Evolutionary conservation across 2,113 vertebrate genomes (phyloP), one percentile per base, ranked within the genome.

Genomic region (Pterocles gutturalis): DNA sequence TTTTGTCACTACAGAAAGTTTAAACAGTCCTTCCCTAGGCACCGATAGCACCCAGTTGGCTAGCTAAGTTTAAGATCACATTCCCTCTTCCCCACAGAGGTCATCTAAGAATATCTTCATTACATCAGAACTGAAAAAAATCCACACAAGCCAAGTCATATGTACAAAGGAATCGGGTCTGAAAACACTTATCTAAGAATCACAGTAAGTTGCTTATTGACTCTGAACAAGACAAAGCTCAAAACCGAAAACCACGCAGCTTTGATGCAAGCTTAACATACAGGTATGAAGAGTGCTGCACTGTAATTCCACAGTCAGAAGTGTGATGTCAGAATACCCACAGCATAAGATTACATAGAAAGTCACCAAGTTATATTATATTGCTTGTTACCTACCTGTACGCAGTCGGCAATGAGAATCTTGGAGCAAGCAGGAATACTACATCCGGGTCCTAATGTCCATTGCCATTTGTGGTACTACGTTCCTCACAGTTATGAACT

Each of bases 371-470:
- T 98, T 98, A 98, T 87, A 98, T 98, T 91, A 98, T 98, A 98
- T 98, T 98, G 98, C 98, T 99, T 98, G 98, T 99, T 98, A 99
- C 99, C 99, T 99, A 99, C 99, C 99, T 99, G 98, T 96, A 98
- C 79, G 99, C 98, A 98, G 99, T 99, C 99, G 98, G 99, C 98
- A 99, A 99, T 99, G 99, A 99, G 99, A 99, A 99, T 99, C 99
- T 99, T 98, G 99, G 99, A 99, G 99, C 98, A 99, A 99, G 99
- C 99, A 98, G 98, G 98, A 98, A 98, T 98, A 99, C 98, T 99
- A 99, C 99, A 99, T 99, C 99, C 99, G 99, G 99, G 99, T 99
- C 99, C 99, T 99, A 99, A 99, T 99, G 99, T 99, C 99, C 99
- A 99, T 99, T 99, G 99, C 99, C 99, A 98, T 99, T 99, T 99